Evolutionary conservation across 2,888 invertebrate species (phyloP).

Genomic region (Fragum whitleyi): DNA sequence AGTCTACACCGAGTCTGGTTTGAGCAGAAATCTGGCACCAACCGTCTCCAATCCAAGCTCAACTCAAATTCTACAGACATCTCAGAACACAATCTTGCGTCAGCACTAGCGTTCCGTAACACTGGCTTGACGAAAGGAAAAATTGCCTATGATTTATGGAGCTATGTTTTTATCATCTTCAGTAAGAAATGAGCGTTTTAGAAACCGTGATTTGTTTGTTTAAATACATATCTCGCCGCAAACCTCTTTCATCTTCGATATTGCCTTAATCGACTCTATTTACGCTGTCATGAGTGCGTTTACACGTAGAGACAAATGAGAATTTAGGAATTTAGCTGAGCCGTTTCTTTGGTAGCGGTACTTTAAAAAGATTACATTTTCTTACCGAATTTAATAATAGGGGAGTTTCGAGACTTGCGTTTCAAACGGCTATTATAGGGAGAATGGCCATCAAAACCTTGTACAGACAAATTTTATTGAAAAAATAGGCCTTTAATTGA

Average conservation of each 20-base stretch:
- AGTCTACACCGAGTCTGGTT: slow-evolving; percentile 59
- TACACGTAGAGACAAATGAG: slow-evolving; percentile 60
- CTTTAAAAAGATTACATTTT: slow-evolving; percentile 63
- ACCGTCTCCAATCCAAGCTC: slow-evolving; percentile 28
- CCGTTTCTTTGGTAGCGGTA: slow-evolving; percentile 28
- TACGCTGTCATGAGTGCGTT: slow-evolving; percentile 56
- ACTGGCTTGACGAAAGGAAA: slow-evolving; percentile 55
- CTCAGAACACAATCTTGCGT: slow-evolving; percentile 55
- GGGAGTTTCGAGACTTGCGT: slow-evolving; percentile 47
- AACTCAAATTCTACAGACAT: slow-evolving; percentile 39
- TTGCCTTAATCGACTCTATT: slow-evolving; percentile 63
- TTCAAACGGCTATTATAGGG: slow-evolving; percentile 55
- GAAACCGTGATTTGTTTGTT: slow-evolving; percentile 66
- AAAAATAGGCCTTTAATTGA: slow-evolving; percentile 67
- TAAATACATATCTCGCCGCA: slow-evolving; percentile 63
- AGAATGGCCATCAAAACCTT: slow-evolving; percentile 54
- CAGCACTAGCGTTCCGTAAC: slow-evolving; percentile 58
- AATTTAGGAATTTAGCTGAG: slow-evolving; percentile 47
- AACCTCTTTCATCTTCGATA: slow-evolving; percentile 66
- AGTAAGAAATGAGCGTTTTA: slow-evolving; percentile 64
- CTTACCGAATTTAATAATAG: slow-evolving; percentile 62
- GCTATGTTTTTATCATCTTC: slow-evolving; percentile 67
- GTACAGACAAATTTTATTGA: slow-evolving; percentile 60
- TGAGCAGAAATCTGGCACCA: slow-evolving; percentile 37
- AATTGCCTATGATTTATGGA: slow-evolving; percentile 61